A percentile compares a stretch with the other conserved stretches of the same genome.
phyloP scores from a whole-genome alignment of 35 echinoderm and acorn worm genomes.

The Nesometra sesokonis region DNA sequence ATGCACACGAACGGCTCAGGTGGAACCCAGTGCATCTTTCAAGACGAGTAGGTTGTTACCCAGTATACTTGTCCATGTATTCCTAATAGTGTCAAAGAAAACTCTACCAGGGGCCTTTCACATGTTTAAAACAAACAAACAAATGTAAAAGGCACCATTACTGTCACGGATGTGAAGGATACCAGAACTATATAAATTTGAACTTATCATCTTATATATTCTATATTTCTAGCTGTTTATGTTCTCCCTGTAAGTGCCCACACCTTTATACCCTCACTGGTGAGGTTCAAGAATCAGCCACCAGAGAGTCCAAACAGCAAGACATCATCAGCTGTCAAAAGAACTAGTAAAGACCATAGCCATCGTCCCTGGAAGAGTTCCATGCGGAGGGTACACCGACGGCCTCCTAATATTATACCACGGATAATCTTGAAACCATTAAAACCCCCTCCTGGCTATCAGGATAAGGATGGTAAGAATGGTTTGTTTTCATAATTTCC shows the following conservation, averaged over 20 bases:
- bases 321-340: background rate
- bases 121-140: too few species aligned
- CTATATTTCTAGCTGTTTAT: slow-evolving; percentile 62
- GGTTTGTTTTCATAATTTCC: too few species aligned
- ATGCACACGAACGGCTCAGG: too few species aligned
- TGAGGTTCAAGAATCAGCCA: slow-evolving; percentile 30
- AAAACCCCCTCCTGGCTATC: slow-evolving; percentile 56
- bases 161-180: too few species aligned
- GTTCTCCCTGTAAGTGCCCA: slow-evolving; percentile 71
- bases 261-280: slow-evolving; percentile 47
- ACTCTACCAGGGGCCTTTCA: too few species aligned
- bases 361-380: background rate
- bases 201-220: background rate
- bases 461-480: background rate
- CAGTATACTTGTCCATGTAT: too few species aligned
- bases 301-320: background rate
- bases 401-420: slow-evolving; percentile 61
- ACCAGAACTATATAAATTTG: too few species aligned
- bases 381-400: slow-evolving; percentile 23
- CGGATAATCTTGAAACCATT: slow-evolving; percentile 89
- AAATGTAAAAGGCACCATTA: too few species aligned
- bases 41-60: too few species aligned
- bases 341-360: background rate
- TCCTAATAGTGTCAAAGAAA: too few species aligned
- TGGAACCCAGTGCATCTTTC: too few species aligned